Evolutionary conservation across 2,113 vertebrate species (phyloP).

Genomic region (Melozone crissalis): DNA sequence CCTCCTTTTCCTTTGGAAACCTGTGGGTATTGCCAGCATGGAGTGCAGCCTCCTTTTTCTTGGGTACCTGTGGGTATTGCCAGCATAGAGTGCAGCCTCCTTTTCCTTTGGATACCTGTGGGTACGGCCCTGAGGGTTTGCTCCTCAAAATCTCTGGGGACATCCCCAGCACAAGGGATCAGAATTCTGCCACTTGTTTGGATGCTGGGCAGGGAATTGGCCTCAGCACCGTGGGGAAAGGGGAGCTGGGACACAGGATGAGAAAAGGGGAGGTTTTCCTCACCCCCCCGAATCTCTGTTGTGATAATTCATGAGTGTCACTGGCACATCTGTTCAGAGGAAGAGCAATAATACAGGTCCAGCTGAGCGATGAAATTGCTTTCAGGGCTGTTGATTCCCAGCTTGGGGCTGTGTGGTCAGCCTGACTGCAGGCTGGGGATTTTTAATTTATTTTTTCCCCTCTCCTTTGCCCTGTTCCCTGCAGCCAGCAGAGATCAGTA

Average conservation of each 20-base stretch:
- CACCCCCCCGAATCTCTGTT: not conserved
- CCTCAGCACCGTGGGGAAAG: not conserved
- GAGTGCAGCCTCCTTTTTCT: too few species aligned
- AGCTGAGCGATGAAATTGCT: slow-evolving; percentile 50
- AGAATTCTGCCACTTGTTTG: not conserved
- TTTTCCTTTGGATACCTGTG: not conserved
- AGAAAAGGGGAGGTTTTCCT: not conserved
- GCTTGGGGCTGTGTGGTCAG: not conserved
- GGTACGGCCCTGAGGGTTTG: not conserved
- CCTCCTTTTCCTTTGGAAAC: too few species aligned
- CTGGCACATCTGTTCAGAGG: slow-evolving; percentile 37
- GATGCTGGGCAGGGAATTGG: not conserved
- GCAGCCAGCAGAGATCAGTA: not conserved
- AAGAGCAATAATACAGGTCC: slow-evolving; percentile 12
- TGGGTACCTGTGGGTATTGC: too few species aligned
- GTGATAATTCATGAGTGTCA: not conserved
- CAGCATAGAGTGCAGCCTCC: not conserved
- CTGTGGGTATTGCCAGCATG: too few species aligned
- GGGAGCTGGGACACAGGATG: not conserved
- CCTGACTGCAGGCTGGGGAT: not conserved
- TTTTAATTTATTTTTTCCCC: not conserved
- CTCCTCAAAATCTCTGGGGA: not conserved
- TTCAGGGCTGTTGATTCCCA: slow-evolving; percentile 23
- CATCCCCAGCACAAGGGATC: not conserved
- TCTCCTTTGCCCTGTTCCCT: not conserved